A percentile compares a stretch with the other conserved stretches of the same genome.
Evolutionary conservation across 2,888 invertebrate genomes (phyloP).

Genomic region (Cheilosia urbana): DNA sequence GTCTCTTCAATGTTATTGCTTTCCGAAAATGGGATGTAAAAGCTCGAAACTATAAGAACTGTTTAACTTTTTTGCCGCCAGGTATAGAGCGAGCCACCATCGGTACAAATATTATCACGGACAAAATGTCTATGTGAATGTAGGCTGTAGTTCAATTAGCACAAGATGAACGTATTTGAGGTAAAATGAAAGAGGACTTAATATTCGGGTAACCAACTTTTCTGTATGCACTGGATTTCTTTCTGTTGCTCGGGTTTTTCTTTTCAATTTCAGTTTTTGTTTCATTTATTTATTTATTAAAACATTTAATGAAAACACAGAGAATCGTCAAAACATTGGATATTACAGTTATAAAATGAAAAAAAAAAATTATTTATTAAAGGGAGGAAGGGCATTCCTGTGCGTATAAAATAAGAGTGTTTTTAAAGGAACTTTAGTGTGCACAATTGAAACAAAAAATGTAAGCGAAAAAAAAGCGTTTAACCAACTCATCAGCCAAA

Average conservation of each 20-base stretch:
- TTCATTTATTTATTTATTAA: neutral
- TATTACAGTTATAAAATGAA: neutral
- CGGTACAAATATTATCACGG: too few species aligned
- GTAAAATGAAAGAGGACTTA: too few species aligned
- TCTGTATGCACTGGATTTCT: too few species aligned
- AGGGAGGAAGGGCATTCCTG: neutral
- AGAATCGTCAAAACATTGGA: neutral
- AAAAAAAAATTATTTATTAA: neutral
- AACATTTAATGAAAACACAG: neutral
- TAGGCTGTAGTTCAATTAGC: too few species aligned
- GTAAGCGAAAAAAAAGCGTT: conserved; percentile 27
- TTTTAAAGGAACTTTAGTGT: neutral
- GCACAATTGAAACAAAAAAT: neutral
- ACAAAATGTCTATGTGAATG: too few species aligned
- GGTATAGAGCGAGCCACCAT: too few species aligned
- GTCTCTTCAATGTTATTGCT: too few species aligned
- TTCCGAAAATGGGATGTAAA: too few species aligned
- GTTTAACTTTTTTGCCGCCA: too few species aligned
- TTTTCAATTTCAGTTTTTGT: neutral
- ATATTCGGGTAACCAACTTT: too few species aligned
- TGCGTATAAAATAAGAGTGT: neutral
- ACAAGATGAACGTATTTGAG: too few species aligned
- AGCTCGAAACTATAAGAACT: too few species aligned
- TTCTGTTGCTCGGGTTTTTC: neutral
- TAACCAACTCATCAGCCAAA: neutral